Percentiles rank a stretch among this genome's conserved stretches.
These are phyloP conservation scores for Onychomys arenicola DNA, from an alignment of 2,797 vertebrate species.

Conservation along the genomic window DNA sequence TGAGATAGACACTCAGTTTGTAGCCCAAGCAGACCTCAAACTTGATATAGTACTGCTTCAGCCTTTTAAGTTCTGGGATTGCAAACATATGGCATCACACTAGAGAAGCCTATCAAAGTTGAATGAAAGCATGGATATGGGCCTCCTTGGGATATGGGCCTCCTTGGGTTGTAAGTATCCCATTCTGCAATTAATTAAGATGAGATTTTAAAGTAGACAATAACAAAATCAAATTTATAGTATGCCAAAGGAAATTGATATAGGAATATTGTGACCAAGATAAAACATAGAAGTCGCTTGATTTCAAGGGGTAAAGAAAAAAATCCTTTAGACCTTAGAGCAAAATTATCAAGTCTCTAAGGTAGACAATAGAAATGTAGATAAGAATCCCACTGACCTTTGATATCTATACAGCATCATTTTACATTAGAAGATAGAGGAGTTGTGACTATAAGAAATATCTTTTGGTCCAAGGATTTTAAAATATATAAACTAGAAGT, in stretches of 20 bases:
- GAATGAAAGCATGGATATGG: slow-evolving; percentile 6
- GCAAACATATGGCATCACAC: not conserved
- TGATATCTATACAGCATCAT: not conserved
- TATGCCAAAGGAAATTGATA: not conserved
- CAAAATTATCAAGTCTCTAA: slow-evolving; percentile 2
- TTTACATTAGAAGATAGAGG: not conserved
- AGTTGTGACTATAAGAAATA: not conserved
- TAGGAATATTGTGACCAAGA: not conserved
- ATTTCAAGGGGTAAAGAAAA: slow-evolving; percentile 47
- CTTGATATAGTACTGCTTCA: not conserved
- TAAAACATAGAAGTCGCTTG: not conserved
- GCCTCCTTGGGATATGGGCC: not conserved
- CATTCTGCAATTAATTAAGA: slow-evolving; percentile 12
- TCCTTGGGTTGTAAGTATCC: not conserved
- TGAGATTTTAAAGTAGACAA: slow-evolving; percentile 18
- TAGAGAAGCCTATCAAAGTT: not conserved
- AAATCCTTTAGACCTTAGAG: not conserved
- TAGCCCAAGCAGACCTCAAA: not conserved
- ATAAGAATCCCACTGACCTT: not conserved
- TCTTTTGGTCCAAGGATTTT: not conserved
- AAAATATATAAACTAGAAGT: not conserved
- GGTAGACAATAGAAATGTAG: not conserved
- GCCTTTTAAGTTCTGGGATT: not conserved
- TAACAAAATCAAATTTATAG: not conserved
- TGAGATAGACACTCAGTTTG: no score